These are phyloP conservation scores for Macquaria ambigua DNA, from an alignment of 2,113 vertebrate genomes.

Conservation along the genomic window DNA sequence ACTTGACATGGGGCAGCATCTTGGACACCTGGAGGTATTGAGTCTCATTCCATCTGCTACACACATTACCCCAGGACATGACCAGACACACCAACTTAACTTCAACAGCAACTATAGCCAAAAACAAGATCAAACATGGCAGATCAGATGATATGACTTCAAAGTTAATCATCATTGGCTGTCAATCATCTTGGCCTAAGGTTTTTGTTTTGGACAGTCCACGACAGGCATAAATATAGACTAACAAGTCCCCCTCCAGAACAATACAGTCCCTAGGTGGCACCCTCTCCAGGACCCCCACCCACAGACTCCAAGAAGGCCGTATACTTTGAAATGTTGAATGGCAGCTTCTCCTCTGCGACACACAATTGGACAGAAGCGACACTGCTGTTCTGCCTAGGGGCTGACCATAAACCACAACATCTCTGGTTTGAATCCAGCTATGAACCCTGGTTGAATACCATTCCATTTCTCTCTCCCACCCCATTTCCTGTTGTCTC, in stretches of 20 bases:
- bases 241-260: not conserved
- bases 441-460: not conserved
- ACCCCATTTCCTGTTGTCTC: no score
- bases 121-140: constrained; percentile 28
- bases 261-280: not conserved
- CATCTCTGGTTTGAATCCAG: no score
- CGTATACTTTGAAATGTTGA: not conserved
- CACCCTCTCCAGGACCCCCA: not conserved
- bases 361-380: not conserved
- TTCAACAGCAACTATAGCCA: constrained; percentile 6
- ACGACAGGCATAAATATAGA: no score
- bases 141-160: constrained; percentile 11
- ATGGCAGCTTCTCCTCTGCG: not conserved
- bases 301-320: not conserved
- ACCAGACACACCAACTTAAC: constrained; percentile 14
- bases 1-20: not conserved
- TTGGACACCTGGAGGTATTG: not conserved
- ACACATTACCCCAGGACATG: not conserved
- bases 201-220: not conserved
- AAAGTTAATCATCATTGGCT: not conserved
- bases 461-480: not conserved
- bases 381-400: not conserved
- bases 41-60: constrained; percentile 13
- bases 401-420: no score
- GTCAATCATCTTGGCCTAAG: not conserved